Evolutionary conservation across 2,797 vertebrate species (phyloP).

Genomic region (Onychomys leucogaster): DNA sequence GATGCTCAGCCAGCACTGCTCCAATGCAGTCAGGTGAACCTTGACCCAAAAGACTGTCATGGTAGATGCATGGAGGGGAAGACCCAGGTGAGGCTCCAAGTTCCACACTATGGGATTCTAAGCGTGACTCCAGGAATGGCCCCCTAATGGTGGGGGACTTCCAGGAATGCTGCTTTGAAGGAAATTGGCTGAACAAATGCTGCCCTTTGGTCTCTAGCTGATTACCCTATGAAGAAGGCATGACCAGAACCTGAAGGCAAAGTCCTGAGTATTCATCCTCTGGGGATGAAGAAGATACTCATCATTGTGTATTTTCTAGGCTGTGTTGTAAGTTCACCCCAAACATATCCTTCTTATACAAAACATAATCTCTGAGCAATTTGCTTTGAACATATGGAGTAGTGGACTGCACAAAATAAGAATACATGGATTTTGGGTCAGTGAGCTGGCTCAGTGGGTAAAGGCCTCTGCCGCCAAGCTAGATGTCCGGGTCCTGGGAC

Average conservation of each 20-base stretch:
- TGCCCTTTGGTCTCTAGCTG: constrained; percentile 56
- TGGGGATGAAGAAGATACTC: neutral
- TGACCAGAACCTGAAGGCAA: constrained; percentile 41
- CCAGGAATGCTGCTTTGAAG: constrained; percentile 21
- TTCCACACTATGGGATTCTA: neutral
- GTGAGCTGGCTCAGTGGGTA: neutral
- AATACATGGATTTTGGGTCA: neutral
- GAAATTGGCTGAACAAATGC: neutral
- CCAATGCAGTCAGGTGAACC: neutral
- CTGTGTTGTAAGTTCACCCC: neutral
- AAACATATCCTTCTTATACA: neutral
- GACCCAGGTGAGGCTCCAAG: neutral
- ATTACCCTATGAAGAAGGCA: constrained; percentile 51
- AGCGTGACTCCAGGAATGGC: neutral
- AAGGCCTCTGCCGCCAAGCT: neutral
- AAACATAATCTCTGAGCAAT: neutral
- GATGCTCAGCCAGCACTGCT: neutral
- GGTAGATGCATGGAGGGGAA: neutral
- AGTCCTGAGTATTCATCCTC: constrained; percentile 18
- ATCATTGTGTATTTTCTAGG: constrained; percentile 7
- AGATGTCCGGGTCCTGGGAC: too few relatives aligned
- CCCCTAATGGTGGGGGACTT: neutral
- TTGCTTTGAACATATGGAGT: constrained; percentile 2
- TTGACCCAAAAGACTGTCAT: neutral
- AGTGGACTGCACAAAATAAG: neutral